Evolutionary conservation across 2,888 invertebrate genomes (phyloP).

Genomic region (Limnephilus auricula): DNA sequence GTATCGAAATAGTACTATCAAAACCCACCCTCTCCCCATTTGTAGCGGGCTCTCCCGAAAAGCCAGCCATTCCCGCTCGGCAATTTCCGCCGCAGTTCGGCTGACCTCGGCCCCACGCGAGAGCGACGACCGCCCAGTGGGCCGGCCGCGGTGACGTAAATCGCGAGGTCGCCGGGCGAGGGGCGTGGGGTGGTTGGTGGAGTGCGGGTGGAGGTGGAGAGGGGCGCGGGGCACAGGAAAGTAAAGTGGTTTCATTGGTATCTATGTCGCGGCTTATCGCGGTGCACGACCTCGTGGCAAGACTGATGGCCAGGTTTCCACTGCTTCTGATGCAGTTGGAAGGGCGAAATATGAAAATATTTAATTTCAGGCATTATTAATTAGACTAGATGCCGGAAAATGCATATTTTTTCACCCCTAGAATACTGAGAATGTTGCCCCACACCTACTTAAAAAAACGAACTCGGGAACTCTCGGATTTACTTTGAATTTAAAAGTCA

Average conservation of each 20-base stretch:
- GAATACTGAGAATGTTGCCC: no score
- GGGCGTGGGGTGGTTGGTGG: not conserved
- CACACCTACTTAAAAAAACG: no score
- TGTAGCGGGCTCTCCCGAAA: constrained; percentile 12
- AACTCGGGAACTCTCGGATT: no score
- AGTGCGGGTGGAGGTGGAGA: not conserved
- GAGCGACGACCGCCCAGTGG: constrained; percentile 64
- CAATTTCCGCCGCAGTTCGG: constrained; percentile 44
- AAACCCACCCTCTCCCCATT: not conserved
- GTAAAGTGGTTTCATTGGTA: constrained; percentile 11
- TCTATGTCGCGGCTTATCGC: constrained; percentile 26
- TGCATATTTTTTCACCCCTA: no score
- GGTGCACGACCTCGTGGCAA: not conserved
- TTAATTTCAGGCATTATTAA: no score
- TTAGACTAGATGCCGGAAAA: no score
- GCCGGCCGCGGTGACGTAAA: constrained; percentile 61
- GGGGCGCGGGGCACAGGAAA: not conserved
- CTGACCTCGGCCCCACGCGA: constrained; percentile 60
- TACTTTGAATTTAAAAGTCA: no score
- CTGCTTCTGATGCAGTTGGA: not conserved
- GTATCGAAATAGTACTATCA: not conserved
- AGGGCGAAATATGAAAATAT: not conserved
- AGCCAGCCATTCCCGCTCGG: constrained; percentile 27
- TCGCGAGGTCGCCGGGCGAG: constrained; percentile 52
- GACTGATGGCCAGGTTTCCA: not conserved